Conservation (phyloP, 2,888 invertebrate genomes). For the Halictus ligatus region DNA sequence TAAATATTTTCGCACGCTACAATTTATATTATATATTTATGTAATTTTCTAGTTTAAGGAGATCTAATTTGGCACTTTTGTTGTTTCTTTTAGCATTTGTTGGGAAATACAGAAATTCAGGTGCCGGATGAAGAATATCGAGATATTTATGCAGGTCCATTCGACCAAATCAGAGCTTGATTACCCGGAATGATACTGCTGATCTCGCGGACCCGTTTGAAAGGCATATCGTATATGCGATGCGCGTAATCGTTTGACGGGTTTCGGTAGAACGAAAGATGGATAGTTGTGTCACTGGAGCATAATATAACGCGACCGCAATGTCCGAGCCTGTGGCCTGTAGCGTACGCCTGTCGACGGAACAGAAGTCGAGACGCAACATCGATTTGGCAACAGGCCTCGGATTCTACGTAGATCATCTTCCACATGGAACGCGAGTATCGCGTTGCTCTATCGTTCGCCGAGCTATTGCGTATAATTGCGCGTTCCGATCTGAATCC, state of each 20-base stretch:
- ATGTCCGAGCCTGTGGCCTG: background rate
- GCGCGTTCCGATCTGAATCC: background rate
- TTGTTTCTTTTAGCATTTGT: too few species aligned
- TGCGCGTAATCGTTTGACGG: background rate
- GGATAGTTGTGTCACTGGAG: background rate
- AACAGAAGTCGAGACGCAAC: background rate
- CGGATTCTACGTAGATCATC: slow-evolving; percentile 13
- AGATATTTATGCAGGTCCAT: background rate
- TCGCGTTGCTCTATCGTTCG: background rate
- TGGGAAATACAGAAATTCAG: background rate
- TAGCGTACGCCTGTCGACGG: background rate
- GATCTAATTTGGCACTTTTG: too few species aligned
- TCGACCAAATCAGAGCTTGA: background rate
- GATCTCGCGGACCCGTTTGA: background rate
- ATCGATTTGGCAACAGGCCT: slow-evolving; percentile 5
- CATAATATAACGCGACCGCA: background rate
- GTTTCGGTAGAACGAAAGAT: background rate
- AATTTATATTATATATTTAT: too few species aligned
- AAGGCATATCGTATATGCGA: background rate
- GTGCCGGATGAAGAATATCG: background rate
- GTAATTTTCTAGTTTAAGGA: too few species aligned
- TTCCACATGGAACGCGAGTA: background rate
- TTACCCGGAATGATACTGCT: background rate
- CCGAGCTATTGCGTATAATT: background rate
- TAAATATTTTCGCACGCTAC: too few species aligned